Evolutionary conservation across 2,888 invertebrate species (phyloP), one percentile per base, ranked within the genome.

Genomic region (Hypselothyrea guttata): DNA sequence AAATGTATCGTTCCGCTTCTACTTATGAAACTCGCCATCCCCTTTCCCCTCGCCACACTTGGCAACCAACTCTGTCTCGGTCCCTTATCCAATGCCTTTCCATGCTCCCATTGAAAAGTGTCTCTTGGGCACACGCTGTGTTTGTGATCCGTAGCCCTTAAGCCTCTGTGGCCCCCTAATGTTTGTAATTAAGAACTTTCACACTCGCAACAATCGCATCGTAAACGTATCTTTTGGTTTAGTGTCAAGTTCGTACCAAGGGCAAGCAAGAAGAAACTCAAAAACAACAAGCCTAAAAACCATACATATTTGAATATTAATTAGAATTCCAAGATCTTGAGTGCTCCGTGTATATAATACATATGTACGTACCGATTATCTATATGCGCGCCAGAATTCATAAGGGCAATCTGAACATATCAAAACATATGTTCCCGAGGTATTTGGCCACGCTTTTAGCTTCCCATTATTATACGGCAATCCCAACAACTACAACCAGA

Each of bases 181-280:
- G 86, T 85, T 87, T 87, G 86, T 85, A 87, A 86, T 86, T 86
- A 86, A 88, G 87, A 88, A 89, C 88, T 90, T 89, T 89, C 89
- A 89, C 89, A 89, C 90, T 89, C 87, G 86, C 86, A 86, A 89
- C 89, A 89, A 89, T 89, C 86, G 84, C 77, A 60, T 84, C 77
- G 84, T 84, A 84, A 81, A 77, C 63, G 77, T 84, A 66, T 64
- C 81, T 60, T 46, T 71, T 75, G 78, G 78, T 77, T 84, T 82
- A 82, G 78, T 78, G 84, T 84, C 78, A 78, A 84, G 78, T 81
- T 74, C 68, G 61, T 52, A 84, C 65, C 84, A 71, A 84, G 78
- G 84, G 78, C 78, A 66, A 67, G 48, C 40, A 37, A 41, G 37
- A 49, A 12, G 27, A 53, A 11, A 13, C 22, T 22, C 45, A 7